Evolutionary conservation across 2,797 vertebrate species (phyloP), one percentile per base, ranked within the genome.

Genomic region (Propithecus deckenii): DNA sequence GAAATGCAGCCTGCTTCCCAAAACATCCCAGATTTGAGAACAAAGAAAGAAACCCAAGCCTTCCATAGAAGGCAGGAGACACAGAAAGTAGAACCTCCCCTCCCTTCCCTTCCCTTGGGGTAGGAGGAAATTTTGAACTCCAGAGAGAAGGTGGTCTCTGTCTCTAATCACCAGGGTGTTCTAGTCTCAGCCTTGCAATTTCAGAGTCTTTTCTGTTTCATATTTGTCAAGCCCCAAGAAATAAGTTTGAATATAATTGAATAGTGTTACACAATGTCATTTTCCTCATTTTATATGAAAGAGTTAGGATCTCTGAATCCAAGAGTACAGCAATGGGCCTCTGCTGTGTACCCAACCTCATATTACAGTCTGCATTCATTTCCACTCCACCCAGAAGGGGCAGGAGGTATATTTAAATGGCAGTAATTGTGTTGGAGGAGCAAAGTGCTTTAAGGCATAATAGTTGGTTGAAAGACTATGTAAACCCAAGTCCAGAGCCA

Each of bases 181-280:
- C 28, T 43, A 85, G 32, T 69, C 78, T 92, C 72, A 63, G 12
- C 48, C n/a, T 93, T 92, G 76, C n/a, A 67, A 79, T 88, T 94
- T 88, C 55, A 67, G 10, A 88, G 30, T 86, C 67, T 86, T 91
- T 92, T 95, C 74, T 88, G n/a, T 61, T 87, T 92, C 59, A 23
- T 63, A n/a, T 94, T 84, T 96, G 71, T 81, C 89, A 92, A 48
- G 43, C n/a, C 41, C 81, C 32, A 67, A 91, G 25, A 96, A 92
- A 41, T 88, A 67, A 86, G 32, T 91, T 90, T 95, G 69, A 84
- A 89, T 85, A 71, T 41, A 76, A 86, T n/a, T 93, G 74, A 81
- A 92, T 61, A 95, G 67, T 57, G 28, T 41, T 93, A 17, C 3
- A 4, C 72, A 81, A 55, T 89, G 55, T 71, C 86, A 92, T 96